Evolutionary conservation across 2,888 invertebrate genomes (phyloP).

Genomic region (Tiliacea aurago): DNA sequence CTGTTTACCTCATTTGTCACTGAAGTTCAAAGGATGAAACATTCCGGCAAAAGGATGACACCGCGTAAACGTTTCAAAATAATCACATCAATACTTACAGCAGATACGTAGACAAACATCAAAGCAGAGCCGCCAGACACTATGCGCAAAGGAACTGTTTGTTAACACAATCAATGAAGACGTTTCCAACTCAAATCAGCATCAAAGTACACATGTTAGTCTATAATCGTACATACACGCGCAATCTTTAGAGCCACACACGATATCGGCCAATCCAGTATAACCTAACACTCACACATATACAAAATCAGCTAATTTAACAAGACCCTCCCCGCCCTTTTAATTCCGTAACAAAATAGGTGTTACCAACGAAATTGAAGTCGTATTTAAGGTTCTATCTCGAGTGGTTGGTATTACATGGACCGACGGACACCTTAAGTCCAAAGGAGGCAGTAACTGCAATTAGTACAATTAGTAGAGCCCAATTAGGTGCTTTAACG

Average conservation of each 20-base stretch:
- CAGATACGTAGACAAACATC: constrained; percentile 80
- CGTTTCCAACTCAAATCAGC: constrained; percentile 69
- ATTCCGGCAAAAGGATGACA: constrained; percentile 66
- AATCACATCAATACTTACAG: constrained; percentile 70
- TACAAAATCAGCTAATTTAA: constrained; percentile 57
- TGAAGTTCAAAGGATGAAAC: constrained; percentile 63
- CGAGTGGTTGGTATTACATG: constrained; percentile 58
- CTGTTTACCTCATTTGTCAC: constrained; percentile 63
- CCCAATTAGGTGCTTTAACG: constrained; percentile 88
- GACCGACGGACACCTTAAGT: constrained; percentile 81
- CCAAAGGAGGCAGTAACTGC: constrained; percentile 83
- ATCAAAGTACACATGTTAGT: constrained; percentile 68
- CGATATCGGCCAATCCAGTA: constrained; percentile 58
- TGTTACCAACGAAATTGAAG: constrained; percentile 58
- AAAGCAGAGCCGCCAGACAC: constrained; percentile 76
- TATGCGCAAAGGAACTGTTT: constrained; percentile 82
- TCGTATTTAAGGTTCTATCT: constrained; percentile 63
- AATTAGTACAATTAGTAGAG: constrained; percentile 87
- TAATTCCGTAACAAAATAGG: constrained; percentile 63
- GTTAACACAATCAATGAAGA: constrained; percentile 85
- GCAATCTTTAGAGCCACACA: constrained; percentile 43
- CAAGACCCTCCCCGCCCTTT: constrained; percentile 58
- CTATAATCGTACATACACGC: constrained; percentile 61
- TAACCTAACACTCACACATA: constrained; percentile 53
- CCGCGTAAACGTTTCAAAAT: constrained; percentile 67